phyloP scores from a whole-genome alignment of 2,888 invertebrate species.

The Pheosia tremula region DNA sequence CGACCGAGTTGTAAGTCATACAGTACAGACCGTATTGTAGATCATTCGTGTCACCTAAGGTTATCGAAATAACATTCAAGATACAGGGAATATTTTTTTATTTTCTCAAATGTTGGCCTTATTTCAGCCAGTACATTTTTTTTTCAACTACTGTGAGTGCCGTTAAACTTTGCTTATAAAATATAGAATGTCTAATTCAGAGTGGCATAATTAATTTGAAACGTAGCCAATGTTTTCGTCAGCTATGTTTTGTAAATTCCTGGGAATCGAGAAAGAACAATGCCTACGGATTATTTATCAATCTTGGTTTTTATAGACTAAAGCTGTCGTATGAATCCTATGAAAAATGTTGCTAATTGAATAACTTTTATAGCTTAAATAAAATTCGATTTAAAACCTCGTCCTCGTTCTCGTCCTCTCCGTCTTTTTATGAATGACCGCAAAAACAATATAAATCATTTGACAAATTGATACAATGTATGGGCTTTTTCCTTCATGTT shows the following conservation, averaged over 20 bases:
- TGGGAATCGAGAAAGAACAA: background rate
- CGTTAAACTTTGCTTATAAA: conserved; percentile 21
- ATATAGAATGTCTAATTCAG: conserved; percentile 30
- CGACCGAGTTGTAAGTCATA: background rate
- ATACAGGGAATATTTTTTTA: background rate
- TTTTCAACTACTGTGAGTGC: conserved; percentile 18
- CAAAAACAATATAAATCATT: no score
- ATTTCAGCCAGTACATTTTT: conserved; percentile 19
- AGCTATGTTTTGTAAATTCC: conserved; percentile 9
- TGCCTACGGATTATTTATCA: no score
- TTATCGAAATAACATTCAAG: background rate
- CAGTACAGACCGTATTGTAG: background rate
- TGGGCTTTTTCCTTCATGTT: no score
- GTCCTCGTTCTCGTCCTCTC: no score
- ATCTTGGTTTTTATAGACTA: no score
- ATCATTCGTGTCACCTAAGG: background rate
- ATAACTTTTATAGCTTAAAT: no score
- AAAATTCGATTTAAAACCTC: no score
- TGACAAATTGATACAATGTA: no score
- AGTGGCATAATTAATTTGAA: conserved; percentile 31
- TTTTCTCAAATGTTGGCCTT: conserved; percentile 3
- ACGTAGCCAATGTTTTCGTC: conserved; percentile 13
- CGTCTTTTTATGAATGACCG: no score
- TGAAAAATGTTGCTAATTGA: no score
- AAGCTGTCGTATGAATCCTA: no score